Evolutionary conservation across 1,140 invertebrate genomes (phyloP).

Genomic region (Apocrypta bakeri): DNA sequence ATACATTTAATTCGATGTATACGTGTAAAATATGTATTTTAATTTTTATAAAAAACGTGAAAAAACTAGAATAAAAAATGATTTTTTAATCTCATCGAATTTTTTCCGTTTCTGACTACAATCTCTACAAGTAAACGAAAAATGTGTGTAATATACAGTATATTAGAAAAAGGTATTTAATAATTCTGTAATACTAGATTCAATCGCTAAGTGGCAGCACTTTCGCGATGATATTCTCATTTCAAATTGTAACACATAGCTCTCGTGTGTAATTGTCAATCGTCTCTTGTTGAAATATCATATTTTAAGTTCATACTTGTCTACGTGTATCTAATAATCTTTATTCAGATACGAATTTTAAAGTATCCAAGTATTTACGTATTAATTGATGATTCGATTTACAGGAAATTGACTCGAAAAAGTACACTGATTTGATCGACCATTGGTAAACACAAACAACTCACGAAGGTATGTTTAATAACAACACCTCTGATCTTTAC

Average conservation of each 20-base stretch:
- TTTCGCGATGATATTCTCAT: not conserved
- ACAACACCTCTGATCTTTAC: no score
- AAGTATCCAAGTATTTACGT: no score
- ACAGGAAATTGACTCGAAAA: no score
- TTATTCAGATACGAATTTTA: not conserved
- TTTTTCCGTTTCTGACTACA: not conserved
- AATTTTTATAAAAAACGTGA: not conserved
- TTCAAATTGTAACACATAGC: not conserved
- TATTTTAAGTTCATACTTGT: not conserved
- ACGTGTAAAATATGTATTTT: not conserved
- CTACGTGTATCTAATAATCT: not conserved
- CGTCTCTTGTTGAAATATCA: not conserved
- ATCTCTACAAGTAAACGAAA: not conserved
- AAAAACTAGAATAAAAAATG: not conserved
- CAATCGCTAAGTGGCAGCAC: not conserved
- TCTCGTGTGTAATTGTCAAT: not conserved
- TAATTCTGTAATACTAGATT: not conserved
- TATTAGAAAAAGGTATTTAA: no score
- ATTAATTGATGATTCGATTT: no score
- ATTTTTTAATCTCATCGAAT: not conserved
- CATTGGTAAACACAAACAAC: no score
- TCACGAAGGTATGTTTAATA: no score
- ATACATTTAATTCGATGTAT: not conserved
- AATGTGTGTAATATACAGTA: no score
- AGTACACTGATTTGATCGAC: no score